phyloP scores from a whole-genome alignment of 2,888 invertebrate species.

The Thecophora atra region DNA sequence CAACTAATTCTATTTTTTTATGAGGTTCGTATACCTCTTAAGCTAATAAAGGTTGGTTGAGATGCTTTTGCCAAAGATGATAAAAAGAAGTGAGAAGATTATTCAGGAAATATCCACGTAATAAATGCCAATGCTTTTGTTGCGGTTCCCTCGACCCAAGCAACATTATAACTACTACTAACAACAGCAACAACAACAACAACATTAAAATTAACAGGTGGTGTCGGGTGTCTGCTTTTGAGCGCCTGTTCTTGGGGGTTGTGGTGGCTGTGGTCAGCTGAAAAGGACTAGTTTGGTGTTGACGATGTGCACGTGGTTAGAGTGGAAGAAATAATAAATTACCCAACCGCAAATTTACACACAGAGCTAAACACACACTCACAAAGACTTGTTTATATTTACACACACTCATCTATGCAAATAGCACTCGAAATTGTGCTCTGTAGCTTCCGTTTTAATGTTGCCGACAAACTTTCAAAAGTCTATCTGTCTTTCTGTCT shows the following conservation, averaged over 20 bases:
- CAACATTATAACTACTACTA: neutral
- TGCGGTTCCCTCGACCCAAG: constrained; percentile 12
- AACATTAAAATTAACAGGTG: no score
- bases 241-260: no score
- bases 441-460: neutral
- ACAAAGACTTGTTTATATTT: no score
- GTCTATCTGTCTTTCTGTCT: no score
- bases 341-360: constrained; percentile 27
- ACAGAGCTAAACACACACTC: neutral
- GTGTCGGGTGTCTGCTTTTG: no score
- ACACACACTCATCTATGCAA: neutral
- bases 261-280: neutral
- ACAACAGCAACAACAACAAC: no score
- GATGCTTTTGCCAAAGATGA: neutral
- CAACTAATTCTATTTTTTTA: neutral
- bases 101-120: neutral
- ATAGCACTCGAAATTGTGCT: neutral
- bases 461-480: neutral
- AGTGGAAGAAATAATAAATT: constrained; percentile 35
- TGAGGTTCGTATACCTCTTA: neutral
- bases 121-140: neutral
- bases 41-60: neutral
- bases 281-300: neutral
- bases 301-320: constrained; percentile 24
- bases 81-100: neutral